Evolutionary conservation across 2,888 invertebrate species (phyloP).

Genomic region (Galeruca laticollis): DNA sequence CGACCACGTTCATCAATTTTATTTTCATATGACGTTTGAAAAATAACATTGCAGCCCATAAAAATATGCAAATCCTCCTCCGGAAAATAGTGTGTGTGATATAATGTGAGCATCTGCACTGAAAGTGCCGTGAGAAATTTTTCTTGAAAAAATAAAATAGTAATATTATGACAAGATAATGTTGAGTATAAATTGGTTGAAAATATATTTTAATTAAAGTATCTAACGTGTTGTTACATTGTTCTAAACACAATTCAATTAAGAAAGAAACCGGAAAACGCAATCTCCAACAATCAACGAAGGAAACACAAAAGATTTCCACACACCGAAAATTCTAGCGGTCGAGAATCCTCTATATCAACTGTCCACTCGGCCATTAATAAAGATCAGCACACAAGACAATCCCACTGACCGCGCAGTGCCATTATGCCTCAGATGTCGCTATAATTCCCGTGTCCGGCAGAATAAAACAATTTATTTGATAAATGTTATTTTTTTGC

Average conservation of each 20-base stretch:
- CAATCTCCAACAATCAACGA: constrained; percentile 18
- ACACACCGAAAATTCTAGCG: constrained; percentile 19
- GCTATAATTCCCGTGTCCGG: constrained; percentile 28
- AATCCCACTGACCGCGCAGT: constrained; percentile 31
- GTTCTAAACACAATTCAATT: constrained; percentile 8
- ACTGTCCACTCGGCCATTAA: constrained; percentile 34
- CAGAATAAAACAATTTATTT: constrained; percentile 38
- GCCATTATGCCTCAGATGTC: constrained; percentile 27
- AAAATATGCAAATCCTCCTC: no score
- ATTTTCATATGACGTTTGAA: no score
- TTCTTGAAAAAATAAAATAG: not conserved
- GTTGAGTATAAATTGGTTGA: no score
- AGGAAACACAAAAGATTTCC: constrained; percentile 21
- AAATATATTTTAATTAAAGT: not conserved
- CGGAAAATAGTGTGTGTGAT: no score
- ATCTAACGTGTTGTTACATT: not conserved
- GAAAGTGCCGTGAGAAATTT: no score
- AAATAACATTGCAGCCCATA: no score
- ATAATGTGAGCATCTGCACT: no score
- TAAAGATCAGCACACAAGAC: constrained; percentile 35
- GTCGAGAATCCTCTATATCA: constrained; percentile 32
- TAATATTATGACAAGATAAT: not conserved
- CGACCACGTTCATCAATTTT: no score
- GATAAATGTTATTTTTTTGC: constrained; percentile 53
- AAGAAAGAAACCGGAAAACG: constrained; percentile 34